Conservation (phyloP, 2,888 invertebrate genomes). For the Campoplex capitator region DNA sequence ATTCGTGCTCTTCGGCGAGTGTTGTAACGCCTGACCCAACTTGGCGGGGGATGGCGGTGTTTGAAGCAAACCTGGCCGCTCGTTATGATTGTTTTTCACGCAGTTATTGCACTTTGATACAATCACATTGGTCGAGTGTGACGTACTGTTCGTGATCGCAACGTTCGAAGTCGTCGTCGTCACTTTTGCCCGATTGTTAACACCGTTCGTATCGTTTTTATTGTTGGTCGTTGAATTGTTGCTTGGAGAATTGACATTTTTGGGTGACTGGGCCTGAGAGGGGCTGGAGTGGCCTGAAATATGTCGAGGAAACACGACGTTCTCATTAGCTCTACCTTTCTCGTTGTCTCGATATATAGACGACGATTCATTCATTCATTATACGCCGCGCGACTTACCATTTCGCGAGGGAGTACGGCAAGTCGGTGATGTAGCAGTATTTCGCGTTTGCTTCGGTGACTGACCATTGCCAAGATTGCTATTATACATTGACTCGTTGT, state of each 20-base stretch:
- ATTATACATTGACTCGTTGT: conserved; percentile 82
- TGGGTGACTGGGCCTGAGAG: conserved; percentile 79
- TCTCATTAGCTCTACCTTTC: neutral
- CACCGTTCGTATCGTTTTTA: conserved; percentile 72
- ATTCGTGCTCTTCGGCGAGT: conserved; percentile 80
- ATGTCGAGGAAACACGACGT: too few species aligned
- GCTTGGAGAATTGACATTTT: conserved; percentile 76
- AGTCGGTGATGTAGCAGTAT: conserved; percentile 81
- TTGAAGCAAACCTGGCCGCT: conserved; percentile 80
- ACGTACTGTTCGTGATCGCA: conserved; percentile 67
- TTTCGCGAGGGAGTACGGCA: conserved; percentile 81
- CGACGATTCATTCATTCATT: neutral
- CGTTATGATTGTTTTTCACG: conserved; percentile 81
- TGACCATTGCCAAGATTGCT: conserved; percentile 80
- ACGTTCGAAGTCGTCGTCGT: conserved; percentile 59
- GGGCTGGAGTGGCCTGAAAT: conserved; percentile 81
- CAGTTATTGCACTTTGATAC: conserved; percentile 82
- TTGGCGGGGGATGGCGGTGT: conserved; percentile 82
- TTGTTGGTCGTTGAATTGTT: conserved; percentile 72
- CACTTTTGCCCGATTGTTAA: conserved; percentile 73
- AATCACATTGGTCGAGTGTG: conserved; percentile 74
- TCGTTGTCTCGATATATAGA: neutral
- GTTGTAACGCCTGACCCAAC: conserved; percentile 77
- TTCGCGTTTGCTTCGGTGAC: conserved; percentile 81
- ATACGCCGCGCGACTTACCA: conserved; percentile 70